A percentile compares a stretch with the other conserved stretches of the same genome.
Evolutionary conservation across 1,140 invertebrate genomes (phyloP).

Genomic region (Brachionus sp.): DNA sequence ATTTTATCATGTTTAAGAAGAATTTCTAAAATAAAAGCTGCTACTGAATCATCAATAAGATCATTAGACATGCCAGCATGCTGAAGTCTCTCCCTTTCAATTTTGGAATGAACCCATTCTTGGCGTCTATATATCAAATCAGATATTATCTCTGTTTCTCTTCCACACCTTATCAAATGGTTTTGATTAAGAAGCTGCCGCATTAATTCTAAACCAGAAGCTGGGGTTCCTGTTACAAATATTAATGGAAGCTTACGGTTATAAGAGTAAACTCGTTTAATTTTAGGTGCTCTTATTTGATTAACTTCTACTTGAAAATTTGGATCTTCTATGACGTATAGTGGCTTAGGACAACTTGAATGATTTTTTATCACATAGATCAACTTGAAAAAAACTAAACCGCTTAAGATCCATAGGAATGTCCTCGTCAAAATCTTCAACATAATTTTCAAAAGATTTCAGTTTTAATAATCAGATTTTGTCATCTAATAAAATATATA

Average conservation of each 20-base stretch:
- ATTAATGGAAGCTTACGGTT: conserved; percentile 19
- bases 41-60: conserved; percentile 6
- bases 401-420: neutral
- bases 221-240: conserved; percentile 92
- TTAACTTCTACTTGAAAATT: neutral
- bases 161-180: conserved; percentile 90
- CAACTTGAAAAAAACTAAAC: neutral
- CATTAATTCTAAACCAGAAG: conserved; percentile 92
- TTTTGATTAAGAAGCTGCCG: conserved; percentile 96
- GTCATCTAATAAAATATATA: neutral
- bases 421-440: neutral
- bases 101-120: conserved; percentile 11
- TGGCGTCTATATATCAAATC: conserved; percentile 5
- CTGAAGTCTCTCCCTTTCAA: conserved; percentile 1
- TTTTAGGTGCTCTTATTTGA: neutral
- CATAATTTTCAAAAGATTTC: neutral
- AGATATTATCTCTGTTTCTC: conserved; percentile 93
- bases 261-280: conserved; percentile 6
- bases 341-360: neutral
- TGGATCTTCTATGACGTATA: neutral
- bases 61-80: conserved; percentile 36
- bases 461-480: neutral
- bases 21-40: conserved; percentile 30
- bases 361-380: neutral
- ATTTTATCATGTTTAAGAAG: conserved; percentile 75